phyloP scores from a whole-genome alignment of 53 echinoderm and acorn worm genomes.

The Echinarachnius parma region DNA sequence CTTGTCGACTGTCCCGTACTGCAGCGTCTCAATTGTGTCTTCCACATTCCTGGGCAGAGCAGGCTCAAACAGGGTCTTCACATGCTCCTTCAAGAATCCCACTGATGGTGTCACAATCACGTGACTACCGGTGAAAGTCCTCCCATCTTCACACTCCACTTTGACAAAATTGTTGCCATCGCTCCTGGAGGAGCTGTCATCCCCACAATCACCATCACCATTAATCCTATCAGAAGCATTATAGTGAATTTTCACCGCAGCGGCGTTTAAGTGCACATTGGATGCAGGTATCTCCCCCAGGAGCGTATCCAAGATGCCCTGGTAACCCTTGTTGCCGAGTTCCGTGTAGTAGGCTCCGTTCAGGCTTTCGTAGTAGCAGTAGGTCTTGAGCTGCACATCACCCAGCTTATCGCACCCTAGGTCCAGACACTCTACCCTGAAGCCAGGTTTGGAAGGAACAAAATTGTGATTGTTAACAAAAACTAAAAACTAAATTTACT shows the following conservation, averaged over 20 bases:
- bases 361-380: slow-evolving; percentile 32
- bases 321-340: slow-evolving; percentile 56
- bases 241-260: slow-evolving; percentile 25
- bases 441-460: too few relatives aligned
- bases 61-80: slow-evolving; percentile 48
- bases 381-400: slow-evolving; percentile 35
- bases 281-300: slow-evolving; percentile 36
- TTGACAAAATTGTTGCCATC: background rate
- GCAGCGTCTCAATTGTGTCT: slow-evolving; percentile 26
- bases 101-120: slow-evolving; percentile 68
- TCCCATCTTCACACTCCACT: slow-evolving; percentile 47
- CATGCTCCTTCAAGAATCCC: slow-evolving; percentile 60
- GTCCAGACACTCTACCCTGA: slow-evolving; percentile 60
- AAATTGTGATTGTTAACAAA: too few relatives aligned
- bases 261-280: slow-evolving; percentile 27
- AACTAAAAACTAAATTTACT: too few relatives aligned
- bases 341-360: slow-evolving; percentile 55
- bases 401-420: slow-evolving; percentile 34
- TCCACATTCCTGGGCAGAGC: slow-evolving; percentile 46
- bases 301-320: slow-evolving; percentile 52
- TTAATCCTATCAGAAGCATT: background rate
- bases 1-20: slow-evolving; percentile 68
- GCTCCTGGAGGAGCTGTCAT: background rate
- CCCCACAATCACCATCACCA: background rate
- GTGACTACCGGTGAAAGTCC: slow-evolving; percentile 51